Conservation (phyloP, 2,888 invertebrate genomes). For the Hypselothyrea guttata region DNA sequence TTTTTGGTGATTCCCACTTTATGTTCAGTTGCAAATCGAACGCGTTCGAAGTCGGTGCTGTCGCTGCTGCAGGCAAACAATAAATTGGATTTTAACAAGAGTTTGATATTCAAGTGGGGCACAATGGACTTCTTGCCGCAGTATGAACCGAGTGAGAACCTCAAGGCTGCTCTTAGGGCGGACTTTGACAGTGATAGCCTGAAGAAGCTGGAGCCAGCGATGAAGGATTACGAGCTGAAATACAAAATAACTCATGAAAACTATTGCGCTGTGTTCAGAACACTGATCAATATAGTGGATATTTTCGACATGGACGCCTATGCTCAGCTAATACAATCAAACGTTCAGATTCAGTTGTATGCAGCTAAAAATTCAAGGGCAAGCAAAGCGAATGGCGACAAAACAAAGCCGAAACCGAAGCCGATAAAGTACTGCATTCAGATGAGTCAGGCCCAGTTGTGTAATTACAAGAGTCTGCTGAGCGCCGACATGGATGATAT, state of each 20-base stretch:
- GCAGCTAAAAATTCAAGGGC: neutral
- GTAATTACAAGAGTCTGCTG: neutral
- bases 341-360: conserved; percentile 7
- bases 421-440: neutral
- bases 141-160: too few relatives aligned
- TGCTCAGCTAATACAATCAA: conserved; percentile 32
- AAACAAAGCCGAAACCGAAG: neutral
- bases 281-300: conserved; percentile 74
- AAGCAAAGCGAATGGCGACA: conserved; percentile 24
- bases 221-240: neutral
- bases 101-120: too few relatives aligned
- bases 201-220: too few relatives aligned
- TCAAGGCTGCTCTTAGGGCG: too few relatives aligned
- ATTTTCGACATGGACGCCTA: conserved; percentile 48
- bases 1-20: too few relatives aligned
- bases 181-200: too few relatives aligned
- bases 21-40: neutral
- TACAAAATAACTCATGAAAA: conserved; percentile 48
- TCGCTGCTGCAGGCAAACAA: too few relatives aligned
- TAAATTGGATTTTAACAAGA: too few relatives aligned
- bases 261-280: conserved; percentile 45
- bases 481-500: too few relatives aligned
- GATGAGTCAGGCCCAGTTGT: neutral
- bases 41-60: too few relatives aligned
- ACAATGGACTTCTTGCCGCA: too few relatives aligned